These are phyloP conservation scores for Chromis chromis DNA, from an alignment of 2,797 vertebrate genomes.

Conservation along the genomic window DNA sequence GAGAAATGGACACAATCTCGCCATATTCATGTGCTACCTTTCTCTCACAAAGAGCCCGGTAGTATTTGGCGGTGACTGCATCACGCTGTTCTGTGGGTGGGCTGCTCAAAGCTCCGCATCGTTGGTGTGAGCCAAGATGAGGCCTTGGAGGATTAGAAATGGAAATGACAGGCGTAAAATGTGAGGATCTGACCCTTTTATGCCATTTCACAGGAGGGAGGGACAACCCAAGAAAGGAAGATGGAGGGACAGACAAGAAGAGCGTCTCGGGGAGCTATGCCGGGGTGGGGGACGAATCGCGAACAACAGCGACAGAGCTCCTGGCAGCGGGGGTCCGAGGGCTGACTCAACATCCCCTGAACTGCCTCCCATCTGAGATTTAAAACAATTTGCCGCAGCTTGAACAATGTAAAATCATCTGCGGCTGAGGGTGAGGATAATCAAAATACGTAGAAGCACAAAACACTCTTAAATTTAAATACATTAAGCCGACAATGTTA, in stretches of 20 bases:
- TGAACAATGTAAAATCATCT: constrained; percentile 28
- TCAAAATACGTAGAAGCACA: constrained; percentile 4
- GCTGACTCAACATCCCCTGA: constrained; percentile 58
- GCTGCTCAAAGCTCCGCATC: constrained; percentile 42
- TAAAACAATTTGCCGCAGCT: constrained; percentile 43
- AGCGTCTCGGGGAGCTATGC: constrained; percentile 24
- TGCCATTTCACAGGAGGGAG: constrained; percentile 57
- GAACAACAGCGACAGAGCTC: constrained; percentile 46
- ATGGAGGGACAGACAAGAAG: constrained; percentile 31
- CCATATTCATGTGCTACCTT: constrained; percentile 25
- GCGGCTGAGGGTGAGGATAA: constrained; percentile 27
- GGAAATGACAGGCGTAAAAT: constrained; percentile 66
- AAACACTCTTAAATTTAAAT: constrained; percentile 43
- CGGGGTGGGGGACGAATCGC: constrained; percentile 27
- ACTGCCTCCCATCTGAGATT: constrained; percentile 48
- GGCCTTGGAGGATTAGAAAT: constrained; percentile 68
- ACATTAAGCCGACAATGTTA: constrained; percentile 3
- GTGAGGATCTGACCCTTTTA: constrained; percentile 66
- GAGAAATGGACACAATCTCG: constrained; percentile 3
- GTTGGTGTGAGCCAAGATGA: constrained; percentile 56
- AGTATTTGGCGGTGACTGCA: constrained; percentile 44
- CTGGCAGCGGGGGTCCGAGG: constrained; percentile 49
- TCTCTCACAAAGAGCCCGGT: constrained; percentile 38
- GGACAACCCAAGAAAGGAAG: constrained; percentile 28
- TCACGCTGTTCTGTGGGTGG: constrained; percentile 52